Conservation (phyloP, 1,140 invertebrate species). For the Papilio helenus region DNA sequence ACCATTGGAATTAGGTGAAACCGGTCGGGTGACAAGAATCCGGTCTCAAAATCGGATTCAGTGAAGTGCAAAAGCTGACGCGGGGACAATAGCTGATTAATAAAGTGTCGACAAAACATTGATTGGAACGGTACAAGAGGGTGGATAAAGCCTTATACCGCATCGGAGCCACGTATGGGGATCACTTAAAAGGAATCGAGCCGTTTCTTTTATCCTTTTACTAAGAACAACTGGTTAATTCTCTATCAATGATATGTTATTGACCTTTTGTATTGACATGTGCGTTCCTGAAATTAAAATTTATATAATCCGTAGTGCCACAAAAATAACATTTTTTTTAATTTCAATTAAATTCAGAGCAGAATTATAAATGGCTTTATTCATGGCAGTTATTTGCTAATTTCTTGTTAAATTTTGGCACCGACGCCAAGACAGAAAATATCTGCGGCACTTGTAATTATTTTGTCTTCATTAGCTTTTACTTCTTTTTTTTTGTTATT, state of each 20-base stretch:
- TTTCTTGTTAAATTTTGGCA: conserved; percentile 36
- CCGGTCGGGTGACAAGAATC: conserved; percentile 62
- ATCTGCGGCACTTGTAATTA: conserved; percentile 18
- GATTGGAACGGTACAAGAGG: conserved; percentile 47
- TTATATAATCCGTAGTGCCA: neutral
- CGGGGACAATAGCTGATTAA: conserved; percentile 76
- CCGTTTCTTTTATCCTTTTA: conserved; percentile 35
- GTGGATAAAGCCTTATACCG: conserved; percentile 33
- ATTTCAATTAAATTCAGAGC: conserved; percentile 6
- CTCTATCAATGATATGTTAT: conserved; percentile 28
- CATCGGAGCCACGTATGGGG: conserved; percentile 16
- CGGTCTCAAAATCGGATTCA: conserved; percentile 70
- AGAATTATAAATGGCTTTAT: conserved; percentile 25
- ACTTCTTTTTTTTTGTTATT: neutral
- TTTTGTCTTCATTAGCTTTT: conserved; percentile 32
- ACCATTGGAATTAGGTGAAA: conserved; percentile 73
- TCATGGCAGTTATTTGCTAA: conserved; percentile 35
- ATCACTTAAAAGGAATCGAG: conserved; percentile 28
- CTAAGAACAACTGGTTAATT: conserved; percentile 35
- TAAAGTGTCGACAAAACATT: conserved; percentile 64
- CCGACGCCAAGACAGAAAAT: conserved; percentile 29
- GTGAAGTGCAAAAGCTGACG: conserved; percentile 77
- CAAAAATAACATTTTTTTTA: neutral
- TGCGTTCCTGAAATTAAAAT: neutral
- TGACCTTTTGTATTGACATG: conserved; percentile 20